Conservation (phyloP, 2,113 vertebrate species). For the Calypte anna region DNA sequence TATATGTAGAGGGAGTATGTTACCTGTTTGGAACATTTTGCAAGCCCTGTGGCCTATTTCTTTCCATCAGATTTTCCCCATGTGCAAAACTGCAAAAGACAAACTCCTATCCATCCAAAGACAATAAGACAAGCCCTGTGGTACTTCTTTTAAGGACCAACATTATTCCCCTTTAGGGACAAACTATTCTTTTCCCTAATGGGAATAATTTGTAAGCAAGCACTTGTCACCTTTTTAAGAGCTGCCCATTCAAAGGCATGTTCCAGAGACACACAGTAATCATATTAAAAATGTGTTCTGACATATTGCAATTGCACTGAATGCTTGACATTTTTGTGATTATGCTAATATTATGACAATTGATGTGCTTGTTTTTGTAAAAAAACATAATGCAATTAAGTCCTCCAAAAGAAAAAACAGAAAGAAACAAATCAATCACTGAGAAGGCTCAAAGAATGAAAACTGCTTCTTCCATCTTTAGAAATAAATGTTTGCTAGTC, state of each 20-base stretch:
- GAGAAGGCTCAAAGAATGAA: constrained; percentile 33
- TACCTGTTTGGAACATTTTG: background rate
- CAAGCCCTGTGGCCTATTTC: background rate
- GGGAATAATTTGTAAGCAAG: background rate
- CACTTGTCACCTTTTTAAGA: background rate
- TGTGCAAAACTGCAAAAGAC: background rate
- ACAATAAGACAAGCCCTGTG: background rate
- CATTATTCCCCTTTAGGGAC: background rate
- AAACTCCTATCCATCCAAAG: background rate
- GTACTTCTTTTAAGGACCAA: background rate
- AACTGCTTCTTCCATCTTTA: constrained; percentile 17
- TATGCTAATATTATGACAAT: constrained; percentile 36
- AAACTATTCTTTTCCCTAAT: background rate
- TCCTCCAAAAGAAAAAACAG: constrained; percentile 21
- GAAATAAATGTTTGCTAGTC: constrained; percentile 27
- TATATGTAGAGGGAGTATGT: background rate
- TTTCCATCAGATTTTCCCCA: background rate
- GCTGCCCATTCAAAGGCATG: background rate
- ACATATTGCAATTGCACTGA: background rate
- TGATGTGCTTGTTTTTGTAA: constrained; percentile 29
- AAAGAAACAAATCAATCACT: constrained; percentile 60
- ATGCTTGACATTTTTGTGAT: constrained; percentile 43
- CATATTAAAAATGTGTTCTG: rapidly evolving
- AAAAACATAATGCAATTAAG: constrained; percentile 19
- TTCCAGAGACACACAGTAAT: background rate